phyloP scores from a whole-genome alignment of 2,113 vertebrate species.

The Semnornis frantzii region DNA sequence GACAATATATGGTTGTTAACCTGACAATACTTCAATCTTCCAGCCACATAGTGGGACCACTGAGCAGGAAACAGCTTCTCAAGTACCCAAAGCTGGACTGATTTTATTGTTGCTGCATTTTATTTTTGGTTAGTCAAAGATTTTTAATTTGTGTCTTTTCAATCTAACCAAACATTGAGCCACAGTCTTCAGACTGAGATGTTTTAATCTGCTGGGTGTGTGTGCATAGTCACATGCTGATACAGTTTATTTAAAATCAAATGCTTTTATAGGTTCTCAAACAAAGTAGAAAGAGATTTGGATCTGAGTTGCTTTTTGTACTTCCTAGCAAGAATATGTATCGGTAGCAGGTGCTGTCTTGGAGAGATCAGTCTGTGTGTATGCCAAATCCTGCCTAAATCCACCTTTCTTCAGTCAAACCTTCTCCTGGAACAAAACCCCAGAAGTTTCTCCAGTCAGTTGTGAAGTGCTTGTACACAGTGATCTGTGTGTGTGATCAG shows the following conservation, averaged over 20 bases:
- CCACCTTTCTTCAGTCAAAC: neutral
- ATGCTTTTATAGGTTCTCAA: neutral
- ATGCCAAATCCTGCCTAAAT: neutral
- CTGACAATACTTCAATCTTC: neutral
- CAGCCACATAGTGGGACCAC: neutral
- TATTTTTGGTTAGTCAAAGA: neutral
- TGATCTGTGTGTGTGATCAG: fast-evolving
- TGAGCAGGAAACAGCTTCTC: neutral
- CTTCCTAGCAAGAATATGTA: neutral
- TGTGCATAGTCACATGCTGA: neutral
- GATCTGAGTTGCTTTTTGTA: neutral
- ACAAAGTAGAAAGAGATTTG: neutral
- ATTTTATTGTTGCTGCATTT: neutral
- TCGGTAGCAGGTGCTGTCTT: neutral
- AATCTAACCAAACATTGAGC: neutral
- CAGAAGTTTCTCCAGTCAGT: neutral
- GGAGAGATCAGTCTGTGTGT: neutral
- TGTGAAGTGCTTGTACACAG: neutral
- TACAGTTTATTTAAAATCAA: neutral
- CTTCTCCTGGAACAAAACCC: neutral
- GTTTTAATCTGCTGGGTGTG: neutral
- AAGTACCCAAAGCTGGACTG: neutral
- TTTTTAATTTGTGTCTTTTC: neutral
- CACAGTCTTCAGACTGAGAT: neutral
- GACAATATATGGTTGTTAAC: neutral